These are phyloP conservation scores for Peucedramus taeniatus DNA, from an alignment of 2,113 vertebrate genomes.

Conservation along the genomic window DNA sequence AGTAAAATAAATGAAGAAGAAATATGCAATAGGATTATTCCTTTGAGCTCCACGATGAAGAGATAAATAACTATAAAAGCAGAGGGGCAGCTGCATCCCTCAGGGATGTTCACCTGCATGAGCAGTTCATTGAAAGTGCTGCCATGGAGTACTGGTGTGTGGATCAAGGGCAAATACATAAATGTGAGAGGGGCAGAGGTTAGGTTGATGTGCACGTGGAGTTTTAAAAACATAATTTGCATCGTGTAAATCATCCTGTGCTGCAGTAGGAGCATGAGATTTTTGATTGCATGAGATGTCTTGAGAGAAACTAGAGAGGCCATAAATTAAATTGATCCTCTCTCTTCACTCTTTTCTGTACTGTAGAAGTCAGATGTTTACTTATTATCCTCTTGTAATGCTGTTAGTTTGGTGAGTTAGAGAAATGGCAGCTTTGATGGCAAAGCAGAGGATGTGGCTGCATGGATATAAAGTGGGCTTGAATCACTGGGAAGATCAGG, in stretches of 20 bases:
- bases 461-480: background rate
- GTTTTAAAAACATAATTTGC: background rate
- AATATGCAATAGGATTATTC: slow-evolving; percentile 3
- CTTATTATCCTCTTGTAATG: background rate
- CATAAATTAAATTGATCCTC: background rate
- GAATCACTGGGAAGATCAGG: background rate
- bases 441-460: background rate
- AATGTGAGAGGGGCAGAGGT: background rate
- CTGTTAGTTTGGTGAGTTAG: background rate
- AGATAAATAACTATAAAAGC: background rate
- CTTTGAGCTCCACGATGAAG: background rate
- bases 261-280: background rate
- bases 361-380: background rate
- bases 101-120: background rate
- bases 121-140: background rate
- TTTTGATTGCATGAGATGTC: background rate
- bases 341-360: background rate
- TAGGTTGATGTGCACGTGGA: background rate
- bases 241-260: background rate
- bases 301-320: background rate
- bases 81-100: background rate
- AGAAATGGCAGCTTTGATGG: background rate
- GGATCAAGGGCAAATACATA: background rate
- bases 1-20: slow-evolving; percentile 46
- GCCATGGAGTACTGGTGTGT: background rate